Evolutionary conservation across 2,797 vertebrate genomes (phyloP), one percentile per base, ranked within the genome.

Genomic region (Florisuga fusca): DNA sequence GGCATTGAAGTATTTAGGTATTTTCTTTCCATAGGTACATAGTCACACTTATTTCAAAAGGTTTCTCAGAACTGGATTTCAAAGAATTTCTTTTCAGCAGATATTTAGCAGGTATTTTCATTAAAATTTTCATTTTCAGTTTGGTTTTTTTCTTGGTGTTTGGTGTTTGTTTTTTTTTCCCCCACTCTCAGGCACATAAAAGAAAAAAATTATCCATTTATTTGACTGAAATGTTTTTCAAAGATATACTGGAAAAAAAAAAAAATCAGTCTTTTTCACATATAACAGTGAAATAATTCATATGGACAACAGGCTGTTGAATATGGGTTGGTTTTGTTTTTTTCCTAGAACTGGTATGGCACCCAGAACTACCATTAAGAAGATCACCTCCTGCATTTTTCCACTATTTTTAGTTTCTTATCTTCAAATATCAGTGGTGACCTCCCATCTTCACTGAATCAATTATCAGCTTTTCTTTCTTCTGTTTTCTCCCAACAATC

Each of bases 151-250:
- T 41, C 13, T 41, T 41, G 38, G 6, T 41, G 38, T 14, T 9
- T 4, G n/a, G n/a, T 3, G 4, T 14, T 2, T 15, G 13, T 6
- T 2, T 21, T 8, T 31, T 9, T 19, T 27, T 43, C 33, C 6
- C 50, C n/a, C 25, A 18, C 17, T 54, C 29, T 61, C 25, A 59
- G 13, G 14, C 21, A 41, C 4, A 3, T 26, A 76, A 55, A 71
- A 31, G 5, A 14, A 43, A 66, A 75, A 53, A 29, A 2, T 2
- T 5, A 7, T 11, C 10, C 5, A 2, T 21, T 61, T 66, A 38
- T 41, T 45, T 17, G 10, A 5, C n/a, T 43, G 26, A 88, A 84
- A 43, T n/a, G n/a, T n/a, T 61, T 69, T 64, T 48, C 36, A 29
- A 51, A 67, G 21, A 61, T 51, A 50, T 7, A 2, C 11, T 46